Conservation (phyloP, 2,113 vertebrate species). For the Pachycephala philippinensis region DNA sequence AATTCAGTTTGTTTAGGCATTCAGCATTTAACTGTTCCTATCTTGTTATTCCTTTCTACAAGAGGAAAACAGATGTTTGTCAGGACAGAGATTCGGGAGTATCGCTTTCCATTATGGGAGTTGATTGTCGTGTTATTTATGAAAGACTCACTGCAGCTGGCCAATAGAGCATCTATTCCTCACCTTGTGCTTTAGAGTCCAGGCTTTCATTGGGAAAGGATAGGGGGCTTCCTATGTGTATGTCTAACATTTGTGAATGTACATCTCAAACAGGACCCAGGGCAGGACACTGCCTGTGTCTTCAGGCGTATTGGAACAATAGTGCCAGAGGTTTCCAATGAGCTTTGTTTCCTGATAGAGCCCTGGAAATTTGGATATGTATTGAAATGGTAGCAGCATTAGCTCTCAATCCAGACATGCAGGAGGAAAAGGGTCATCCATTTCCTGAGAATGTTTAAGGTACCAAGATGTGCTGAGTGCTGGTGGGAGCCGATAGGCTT, state of each 20-base stretch:
- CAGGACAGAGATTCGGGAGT: not conserved
- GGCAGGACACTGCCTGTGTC: not conserved
- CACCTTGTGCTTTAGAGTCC: not conserved
- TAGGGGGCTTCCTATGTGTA: not conserved
- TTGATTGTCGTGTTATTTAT: not conserved
- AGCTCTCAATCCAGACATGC: not conserved
- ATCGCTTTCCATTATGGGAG: not conserved
- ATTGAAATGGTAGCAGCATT: not conserved
- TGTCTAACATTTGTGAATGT: not conserved
- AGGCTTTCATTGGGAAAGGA: not conserved
- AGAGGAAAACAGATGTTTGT: not conserved
- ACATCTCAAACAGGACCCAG: not conserved
- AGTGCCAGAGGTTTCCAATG: not conserved
- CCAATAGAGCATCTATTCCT: not conserved
- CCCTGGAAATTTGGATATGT: not conserved
- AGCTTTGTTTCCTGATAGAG: not conserved
- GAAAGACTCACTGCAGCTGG: constrained; percentile 9
- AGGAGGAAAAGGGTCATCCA: not conserved
- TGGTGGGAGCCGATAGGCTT: not conserved
- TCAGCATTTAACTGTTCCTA: not conserved
- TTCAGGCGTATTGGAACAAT: not conserved
- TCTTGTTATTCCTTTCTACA: not conserved
- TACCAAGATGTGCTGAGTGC: not conserved
- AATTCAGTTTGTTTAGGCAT: not conserved
- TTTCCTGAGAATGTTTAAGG: not conserved